A percentile compares a stretch with the other conserved stretches of the same genome.
Evolutionary conservation across 1,140 invertebrate species (phyloP).

Genomic region (Adelges cooleyi): DNA sequence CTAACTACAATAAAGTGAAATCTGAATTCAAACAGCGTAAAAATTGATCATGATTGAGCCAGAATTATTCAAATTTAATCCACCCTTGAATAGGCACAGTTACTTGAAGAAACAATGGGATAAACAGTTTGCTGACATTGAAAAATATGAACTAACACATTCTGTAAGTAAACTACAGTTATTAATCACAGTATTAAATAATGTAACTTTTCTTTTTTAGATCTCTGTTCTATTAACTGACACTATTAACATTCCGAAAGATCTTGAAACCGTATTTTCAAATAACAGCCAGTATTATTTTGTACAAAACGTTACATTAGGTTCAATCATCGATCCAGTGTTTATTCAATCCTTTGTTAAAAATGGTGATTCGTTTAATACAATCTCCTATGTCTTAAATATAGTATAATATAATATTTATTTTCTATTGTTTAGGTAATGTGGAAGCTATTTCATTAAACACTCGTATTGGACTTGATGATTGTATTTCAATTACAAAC

Average conservation of each 20-base stretch:
- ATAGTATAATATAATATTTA: not conserved
- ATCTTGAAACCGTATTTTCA: constrained; percentile 7
- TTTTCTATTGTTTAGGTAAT: not conserved
- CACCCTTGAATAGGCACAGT: not conserved
- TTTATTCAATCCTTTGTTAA: constrained; percentile 12
- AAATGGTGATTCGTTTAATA: too few species aligned
- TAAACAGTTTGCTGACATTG: not conserved
- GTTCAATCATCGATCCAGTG: constrained; percentile 4
- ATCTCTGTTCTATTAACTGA: constrained; percentile 2
- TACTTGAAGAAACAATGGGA: constrained; percentile 8
- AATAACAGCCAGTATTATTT: constrained; percentile 3
- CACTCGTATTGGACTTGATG: not conserved
- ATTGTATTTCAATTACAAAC: constrained; percentile 9
- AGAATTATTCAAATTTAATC: constrained; percentile 7
- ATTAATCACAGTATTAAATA: too few species aligned
- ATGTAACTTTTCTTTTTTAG: too few species aligned
- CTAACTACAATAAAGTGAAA: too few species aligned
- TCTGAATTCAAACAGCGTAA: too few species aligned
- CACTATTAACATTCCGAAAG: not conserved
- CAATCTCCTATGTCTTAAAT: too few species aligned
- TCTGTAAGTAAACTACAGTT: not conserved
- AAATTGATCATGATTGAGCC: constrained; percentile 8
- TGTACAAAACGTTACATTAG: not conserved
- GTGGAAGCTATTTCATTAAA: constrained; percentile 8
- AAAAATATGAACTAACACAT: not conserved